A percentile compares a stretch with the other conserved stretches of the same genome.
These are phyloP conservation scores for Stichodactyla mertensii DNA, from an alignment of 64 coral and sea anemone genomes.

Conservation along the genomic window DNA sequence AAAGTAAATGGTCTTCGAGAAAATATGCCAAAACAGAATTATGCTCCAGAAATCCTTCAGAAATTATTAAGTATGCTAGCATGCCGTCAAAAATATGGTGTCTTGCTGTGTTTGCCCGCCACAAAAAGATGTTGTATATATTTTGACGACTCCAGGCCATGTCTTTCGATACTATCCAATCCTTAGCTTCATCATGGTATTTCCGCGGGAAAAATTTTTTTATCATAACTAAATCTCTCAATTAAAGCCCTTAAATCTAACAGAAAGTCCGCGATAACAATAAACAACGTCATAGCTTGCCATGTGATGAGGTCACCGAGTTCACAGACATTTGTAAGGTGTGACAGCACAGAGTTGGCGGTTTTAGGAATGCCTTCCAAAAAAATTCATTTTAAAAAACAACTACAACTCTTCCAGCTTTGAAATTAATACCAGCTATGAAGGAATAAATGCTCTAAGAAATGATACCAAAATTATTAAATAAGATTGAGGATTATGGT, in stretches of 20 bases:
- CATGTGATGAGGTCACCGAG: slow-evolving; percentile 9
- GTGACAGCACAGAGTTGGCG: slow-evolving; percentile 7
- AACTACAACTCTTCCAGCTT: not conserved
- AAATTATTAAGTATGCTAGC: no score
- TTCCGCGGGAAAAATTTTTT: not conserved
- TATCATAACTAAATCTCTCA: not conserved
- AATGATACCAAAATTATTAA: not conserved
- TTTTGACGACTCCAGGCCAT: not conserved
- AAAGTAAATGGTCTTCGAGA: no score
- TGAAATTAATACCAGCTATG: not conserved
- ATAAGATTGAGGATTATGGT: not conserved
- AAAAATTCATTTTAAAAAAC: not conserved
- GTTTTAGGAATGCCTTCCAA: not conserved
- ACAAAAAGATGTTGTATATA: no score
- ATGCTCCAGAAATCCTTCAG: no score
- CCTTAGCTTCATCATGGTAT: not conserved
- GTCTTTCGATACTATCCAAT: not conserved
- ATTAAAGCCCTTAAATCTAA: not conserved
- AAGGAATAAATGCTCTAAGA: not conserved
- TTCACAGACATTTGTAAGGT: not conserved
- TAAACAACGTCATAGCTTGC: not conserved
- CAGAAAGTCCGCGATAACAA: not conserved
- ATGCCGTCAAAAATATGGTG: no score
- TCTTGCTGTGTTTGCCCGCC: no score
- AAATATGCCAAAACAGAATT: no score